phyloP scores from a whole-genome alignment of 2,797 vertebrate genomes.

The Chelidonichthys spinosus region DNA sequence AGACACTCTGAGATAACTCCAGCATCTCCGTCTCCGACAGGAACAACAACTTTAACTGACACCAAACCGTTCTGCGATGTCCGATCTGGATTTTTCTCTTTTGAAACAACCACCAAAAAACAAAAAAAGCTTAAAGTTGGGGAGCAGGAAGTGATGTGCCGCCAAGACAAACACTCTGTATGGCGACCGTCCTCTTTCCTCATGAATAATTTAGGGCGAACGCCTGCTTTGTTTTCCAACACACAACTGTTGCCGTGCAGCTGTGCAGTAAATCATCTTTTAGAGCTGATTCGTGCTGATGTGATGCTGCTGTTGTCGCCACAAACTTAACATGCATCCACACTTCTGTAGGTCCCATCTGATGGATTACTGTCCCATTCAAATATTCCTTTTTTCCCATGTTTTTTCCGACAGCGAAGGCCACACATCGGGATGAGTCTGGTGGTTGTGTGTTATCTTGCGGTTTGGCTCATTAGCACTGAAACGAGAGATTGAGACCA shows the following conservation, averaged over 20 bases:
- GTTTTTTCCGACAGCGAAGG: conserved; percentile 4
- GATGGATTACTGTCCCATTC: conserved; percentile 25
- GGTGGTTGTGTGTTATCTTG: background rate
- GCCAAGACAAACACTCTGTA: conserved; percentile 27
- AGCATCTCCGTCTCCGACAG: too few relatives aligned
- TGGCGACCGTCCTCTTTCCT: conserved; percentile 49
- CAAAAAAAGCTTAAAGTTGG: too few relatives aligned
- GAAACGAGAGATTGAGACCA: background rate
- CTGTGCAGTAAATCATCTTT: conserved; percentile 62
- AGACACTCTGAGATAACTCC: too few relatives aligned
- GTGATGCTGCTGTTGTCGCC: conserved; percentile 54
- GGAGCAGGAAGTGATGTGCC: too few relatives aligned
- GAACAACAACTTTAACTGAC: too few relatives aligned
- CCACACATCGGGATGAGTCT: background rate
- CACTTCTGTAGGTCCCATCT: conserved; percentile 25
- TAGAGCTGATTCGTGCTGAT: conserved; percentile 64
- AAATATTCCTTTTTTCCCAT: conserved; percentile 4
- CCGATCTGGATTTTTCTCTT: too few relatives aligned
- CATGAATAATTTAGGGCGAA: conserved; percentile 65
- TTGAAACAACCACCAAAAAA: too few relatives aligned
- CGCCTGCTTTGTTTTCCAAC: conserved; percentile 57
- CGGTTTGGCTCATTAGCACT: background rate
- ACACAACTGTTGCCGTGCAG: conserved; percentile 44
- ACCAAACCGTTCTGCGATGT: too few relatives aligned
- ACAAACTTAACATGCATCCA: conserved; percentile 35